phyloP scores from a whole-genome alignment of 1,140 invertebrate genomes.

The Aphelenchoides avenae region DNA sequence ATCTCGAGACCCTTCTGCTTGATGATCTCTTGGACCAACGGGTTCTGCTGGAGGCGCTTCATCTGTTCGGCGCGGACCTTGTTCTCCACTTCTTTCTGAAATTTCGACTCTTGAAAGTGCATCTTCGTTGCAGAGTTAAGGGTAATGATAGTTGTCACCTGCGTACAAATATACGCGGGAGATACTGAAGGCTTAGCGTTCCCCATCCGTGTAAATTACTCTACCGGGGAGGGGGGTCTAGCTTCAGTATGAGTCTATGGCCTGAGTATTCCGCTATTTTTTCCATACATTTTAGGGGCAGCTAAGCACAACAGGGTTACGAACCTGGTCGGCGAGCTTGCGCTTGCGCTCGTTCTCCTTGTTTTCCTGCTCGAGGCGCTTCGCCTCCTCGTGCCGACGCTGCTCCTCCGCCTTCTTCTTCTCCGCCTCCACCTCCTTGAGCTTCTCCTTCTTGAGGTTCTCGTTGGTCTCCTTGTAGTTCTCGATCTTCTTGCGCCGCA shows the following conservation, averaged over 20 bases:
- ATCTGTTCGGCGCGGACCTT: constrained; percentile 27
- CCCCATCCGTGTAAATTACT: no score
- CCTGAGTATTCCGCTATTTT: constrained; percentile 15
- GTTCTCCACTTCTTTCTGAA: constrained; percentile 40
- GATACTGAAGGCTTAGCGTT: no score
- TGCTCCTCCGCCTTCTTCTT: constrained; percentile 48
- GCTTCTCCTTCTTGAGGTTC: constrained; percentile 42
- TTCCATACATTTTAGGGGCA: constrained; percentile 23
- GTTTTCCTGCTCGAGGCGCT: constrained; percentile 53
- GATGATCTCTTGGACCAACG: constrained; percentile 49
- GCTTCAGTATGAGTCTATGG: no score
- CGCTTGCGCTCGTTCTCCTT: constrained; percentile 49
- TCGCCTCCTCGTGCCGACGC: constrained; percentile 49
- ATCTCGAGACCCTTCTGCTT: constrained; percentile 53
- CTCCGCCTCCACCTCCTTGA: constrained; percentile 39
- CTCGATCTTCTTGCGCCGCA: constrained; percentile 51
- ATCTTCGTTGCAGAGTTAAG: background rate
- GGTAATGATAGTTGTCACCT: background rate
- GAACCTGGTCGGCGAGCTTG: constrained; percentile 46
- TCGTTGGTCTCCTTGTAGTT: constrained; percentile 55
- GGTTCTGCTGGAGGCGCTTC: constrained; percentile 28
- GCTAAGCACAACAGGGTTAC: no score
- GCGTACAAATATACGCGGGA: constrained; percentile 27
- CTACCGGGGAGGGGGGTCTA: no score
- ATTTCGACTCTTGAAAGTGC: constrained; percentile 2